Base-by-base conservation (phyloP, 2,888 invertebrate species). In the Thumatha senex region DNA sequence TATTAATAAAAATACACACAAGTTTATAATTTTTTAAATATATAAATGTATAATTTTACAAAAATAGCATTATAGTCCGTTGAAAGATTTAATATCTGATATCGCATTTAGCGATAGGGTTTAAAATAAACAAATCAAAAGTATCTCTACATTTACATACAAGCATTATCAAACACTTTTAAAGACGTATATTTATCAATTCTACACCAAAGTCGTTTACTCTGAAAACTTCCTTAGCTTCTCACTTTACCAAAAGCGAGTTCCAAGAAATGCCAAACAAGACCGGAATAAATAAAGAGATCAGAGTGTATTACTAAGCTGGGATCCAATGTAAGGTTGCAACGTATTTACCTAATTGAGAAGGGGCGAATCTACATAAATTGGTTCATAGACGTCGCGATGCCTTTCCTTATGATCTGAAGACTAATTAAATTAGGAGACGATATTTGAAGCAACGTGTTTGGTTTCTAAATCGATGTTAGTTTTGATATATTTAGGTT, bases 241-340 rank as follows among this genome's bases (percentile, higher is more conserved):
- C 64, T 67, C 46, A 51, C 33, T 53, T 57, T 41, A 45, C 46
- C 48, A 56, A 46, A 51, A 50, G 56, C 50, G 52, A 48, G 45
- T 46, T 56, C 59, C 52, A 45, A 39, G 36, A 14, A 52, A 54
- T 47, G 46, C 39, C 54, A 67, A 70, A 77, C 81, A 83, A 64
- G 82, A 66, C 53, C 51, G 51, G 84, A 85, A 85, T 84, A 80
- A 73, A 72, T 78, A 84, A 82, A 63, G 54, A 74, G 74, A 64
- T 66, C 51, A 64, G 63, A 61, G 78, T 81, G 82, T 74, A 78
- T 76, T 74, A 68, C 66, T 69, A 73, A 75, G 69, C 67, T 50
- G 48, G 54, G 50, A 43, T 63, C 48, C 31, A 29, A 57, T 51
- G 54, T 57, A 40, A 54, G 60, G 52, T 54, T 48, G 51, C 51